These are phyloP conservation scores for Hybognathus amarus DNA, from an alignment of 2,797 vertebrate species.

Conservation along the genomic window DNA sequence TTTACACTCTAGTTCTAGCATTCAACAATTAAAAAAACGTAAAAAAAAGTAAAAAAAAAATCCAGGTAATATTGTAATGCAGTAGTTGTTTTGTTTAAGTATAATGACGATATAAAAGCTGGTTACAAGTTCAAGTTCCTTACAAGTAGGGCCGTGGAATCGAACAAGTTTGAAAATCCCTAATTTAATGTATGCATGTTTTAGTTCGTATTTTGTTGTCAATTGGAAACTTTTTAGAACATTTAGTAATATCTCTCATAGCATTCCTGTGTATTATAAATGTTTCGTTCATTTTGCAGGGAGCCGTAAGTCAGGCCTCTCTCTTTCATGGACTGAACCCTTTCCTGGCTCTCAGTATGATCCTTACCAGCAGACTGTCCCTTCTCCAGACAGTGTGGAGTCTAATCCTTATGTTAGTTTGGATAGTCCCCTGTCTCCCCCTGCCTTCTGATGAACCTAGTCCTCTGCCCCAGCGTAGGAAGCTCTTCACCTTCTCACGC, in stretches of 20 bases:
- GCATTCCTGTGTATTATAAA: neutral
- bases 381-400: constrained; percentile 89
- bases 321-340: constrained; percentile 87
- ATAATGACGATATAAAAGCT: neutral
- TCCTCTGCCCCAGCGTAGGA: constrained; percentile 83
- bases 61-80: neutral
- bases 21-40: no score
- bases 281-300: constrained; percentile 63
- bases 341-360: constrained; percentile 82
- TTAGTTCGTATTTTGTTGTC: neutral
- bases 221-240: neutral
- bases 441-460: constrained; percentile 74
- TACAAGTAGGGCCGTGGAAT: neutral
- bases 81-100: neutral
- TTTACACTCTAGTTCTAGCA: neutral
- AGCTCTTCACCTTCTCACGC: constrained; percentile 93
- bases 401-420: constrained; percentile 97
- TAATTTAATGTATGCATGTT: constrained; percentile 7
- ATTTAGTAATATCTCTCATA: constrained; percentile 2
- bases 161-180: constrained; percentile 23
- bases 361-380: constrained; percentile 79
- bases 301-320: constrained; percentile 79
- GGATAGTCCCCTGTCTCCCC: constrained; percentile 87
- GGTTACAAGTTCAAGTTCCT: neutral
- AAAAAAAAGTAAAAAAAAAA: neutral